Evolutionary conservation across 1,140 invertebrate genomes (phyloP), one percentile per base, ranked within the genome.

Genomic region (Drosophila pruinosa): DNA sequence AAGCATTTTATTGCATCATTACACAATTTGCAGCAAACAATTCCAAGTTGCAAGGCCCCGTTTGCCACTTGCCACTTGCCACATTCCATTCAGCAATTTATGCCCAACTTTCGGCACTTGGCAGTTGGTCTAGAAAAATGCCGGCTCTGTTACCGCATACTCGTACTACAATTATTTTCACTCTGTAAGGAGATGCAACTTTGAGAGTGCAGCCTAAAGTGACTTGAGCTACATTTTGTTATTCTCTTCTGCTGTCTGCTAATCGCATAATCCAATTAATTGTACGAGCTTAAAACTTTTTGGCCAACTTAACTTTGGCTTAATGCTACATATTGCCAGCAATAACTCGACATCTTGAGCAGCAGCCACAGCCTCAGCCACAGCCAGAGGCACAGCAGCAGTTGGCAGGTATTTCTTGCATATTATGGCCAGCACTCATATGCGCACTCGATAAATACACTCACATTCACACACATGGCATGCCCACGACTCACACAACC

Each of bases 231-330:
- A 2, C 68, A 34, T 56, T 57, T 57, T n/a, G 43, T 48, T 50
- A n/a, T 50, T 8, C 14, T 50, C n/a, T 50, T 8, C 14, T 17
- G 15, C n/a, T 52, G 19, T 21, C 24, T 58, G 76, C 74, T 85
- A 86, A 85, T 86, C 71, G 48, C 65, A 72, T 77, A 71, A 85
- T 70, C 81, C 73, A 85, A 86, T 81, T 86, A 86, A 78, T 58
- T 56, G 48, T 19, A 45, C n/a, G 54, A 57, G 34, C 41, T 58
- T 12, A 12, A 52, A 75, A 75, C 31, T 71, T 41, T 53, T 17
- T 6, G 14, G 15, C 15, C 39, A 58, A 22, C 36, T 41, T 31
- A 48, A 54, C 26, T 58, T 48, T 26, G 12, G 22, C 14, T 19
- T 41, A 34, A 36, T 22, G 28, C 17, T 8, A 56, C 34, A 31